Conservation (phyloP, 2,113 vertebrate species). For the human (Homo sapiens) region GRCh38 chr7:134885001-134885500, state of each 20-base stretch:
- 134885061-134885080: too few relatives aligned
- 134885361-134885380: not conserved
- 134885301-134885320: not conserved
- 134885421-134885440: not conserved
- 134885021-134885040: too few relatives aligned
- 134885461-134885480: constrained; percentile 40
- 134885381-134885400: constrained; percentile 6
- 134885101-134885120: too few relatives aligned
- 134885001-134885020: too few relatives aligned
- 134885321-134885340: not conserved
- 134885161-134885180: too few relatives aligned
- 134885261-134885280: not conserved
- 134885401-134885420: constrained; percentile 28
- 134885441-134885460: constrained; percentile 33
- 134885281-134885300: not conserved
- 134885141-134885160: too few relatives aligned
- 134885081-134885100: too few relatives aligned
- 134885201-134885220: too few relatives aligned
- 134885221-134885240: not conserved
- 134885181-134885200: too few relatives aligned
- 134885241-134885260: not conserved
- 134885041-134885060: too few relatives aligned
- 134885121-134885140: too few relatives aligned
- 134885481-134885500: constrained; percentile 52
- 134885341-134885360: not conserved